Percentiles rank a stretch among this genome's conserved stretches.
These are phyloP conservation scores for Antitype chi DNA, from an alignment of 2,888 invertebrate genomes.

Conservation along the genomic window DNA sequence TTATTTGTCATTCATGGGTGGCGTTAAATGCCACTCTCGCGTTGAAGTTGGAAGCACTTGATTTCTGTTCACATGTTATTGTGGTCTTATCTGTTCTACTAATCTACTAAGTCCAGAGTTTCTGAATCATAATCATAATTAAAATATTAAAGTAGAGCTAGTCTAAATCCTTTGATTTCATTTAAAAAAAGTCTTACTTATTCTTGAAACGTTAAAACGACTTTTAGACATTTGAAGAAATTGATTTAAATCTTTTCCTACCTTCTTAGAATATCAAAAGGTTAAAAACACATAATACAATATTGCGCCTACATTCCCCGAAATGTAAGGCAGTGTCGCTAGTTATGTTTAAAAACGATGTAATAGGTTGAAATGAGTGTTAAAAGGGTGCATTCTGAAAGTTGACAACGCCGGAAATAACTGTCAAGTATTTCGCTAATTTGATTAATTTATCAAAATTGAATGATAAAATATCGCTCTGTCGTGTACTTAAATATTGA, in stretches of 20 bases:
- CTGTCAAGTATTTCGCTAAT: not conserved
- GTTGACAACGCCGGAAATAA: not conserved
- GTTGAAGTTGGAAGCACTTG: slow-evolving; percentile 31
- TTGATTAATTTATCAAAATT: not conserved
- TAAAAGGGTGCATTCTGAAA: not conserved
- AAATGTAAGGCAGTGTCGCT: not conserved
- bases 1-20: slow-evolving; percentile 24
- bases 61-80: slow-evolving; percentile 29
- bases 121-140: slow-evolving; percentile 15
- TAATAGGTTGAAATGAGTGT: not conserved
- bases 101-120: slow-evolving; percentile 14
- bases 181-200: not conserved
- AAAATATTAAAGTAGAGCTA: slow-evolving; percentile 16
- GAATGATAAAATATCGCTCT: too few species aligned
- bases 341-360: not conserved
- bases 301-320: not conserved
- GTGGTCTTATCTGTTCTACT: slow-evolving; percentile 22
- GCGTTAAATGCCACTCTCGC: slow-evolving; percentile 17
- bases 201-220: not conserved
- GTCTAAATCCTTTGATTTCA: not conserved
- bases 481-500: too few species aligned
- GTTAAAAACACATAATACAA: not conserved
- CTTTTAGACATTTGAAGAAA: not conserved
- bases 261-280: not conserved
- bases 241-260: not conserved